Evolutionary conservation across 2,888 invertebrate genomes (phyloP), one percentile per base, ranked within the genome.

Genomic region (Agapostemon virescens): DNA sequence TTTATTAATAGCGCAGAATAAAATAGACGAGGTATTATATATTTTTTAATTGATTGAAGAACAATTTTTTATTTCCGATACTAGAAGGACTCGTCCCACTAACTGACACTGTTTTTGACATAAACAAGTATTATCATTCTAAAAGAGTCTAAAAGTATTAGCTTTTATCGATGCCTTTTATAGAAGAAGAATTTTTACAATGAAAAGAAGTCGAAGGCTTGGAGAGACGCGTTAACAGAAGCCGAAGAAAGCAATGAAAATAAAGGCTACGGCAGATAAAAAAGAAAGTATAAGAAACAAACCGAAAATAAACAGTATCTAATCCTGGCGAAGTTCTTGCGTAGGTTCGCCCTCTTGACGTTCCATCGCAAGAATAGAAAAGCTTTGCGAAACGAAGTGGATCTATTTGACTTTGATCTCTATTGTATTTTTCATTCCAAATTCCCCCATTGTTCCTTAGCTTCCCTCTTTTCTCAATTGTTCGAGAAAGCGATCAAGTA

Each of bases 271-370:
- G 36, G 61, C 61, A 30, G 26, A 52, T 69, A 42, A 52, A 72
- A 64, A 67, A 40, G 20, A 64, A 76, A 77, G 64, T 55, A 67
- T 17, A 58, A 79, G 77, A 77, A 84, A 79, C 79, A 67, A 84
- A 69, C 72, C 73, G 79, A 82, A 82, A 85, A 82, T 82, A 82
- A 79, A 71, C 70, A 42, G 82, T 40, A 69, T 84, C 84, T 84
- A 84, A 85, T 85, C 75, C 76, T 77, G 78, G 82, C 79, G 72
- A 75, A 84, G 69, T 70, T 84, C 75, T 81, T 52, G 75, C 75
- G 58, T 58, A 68, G 74, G 61, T 69, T 81, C 69, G 38, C 66
- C 52, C 69, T 63, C 61, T 69, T 63, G 55, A 42, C 78, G 68
- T 79, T 83, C 69, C 75, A 15, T 68, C 40, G 68, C 73, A 75